These are phyloP conservation scores for Ophioninae sp. DNA, from an alignment of 2,888 invertebrate species.

Conservation along the genomic window DNA sequence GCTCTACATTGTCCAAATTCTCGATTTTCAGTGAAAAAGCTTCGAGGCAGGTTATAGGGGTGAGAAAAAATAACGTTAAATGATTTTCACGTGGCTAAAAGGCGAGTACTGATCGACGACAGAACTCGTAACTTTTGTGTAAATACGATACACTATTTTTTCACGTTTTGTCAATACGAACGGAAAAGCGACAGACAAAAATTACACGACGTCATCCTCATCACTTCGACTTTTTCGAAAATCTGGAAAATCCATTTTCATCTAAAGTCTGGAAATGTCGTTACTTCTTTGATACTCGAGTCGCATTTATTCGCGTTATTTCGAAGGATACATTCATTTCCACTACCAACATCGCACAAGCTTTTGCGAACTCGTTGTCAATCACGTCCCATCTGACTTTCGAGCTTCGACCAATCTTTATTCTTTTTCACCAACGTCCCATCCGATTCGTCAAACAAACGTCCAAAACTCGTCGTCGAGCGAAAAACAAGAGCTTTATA, in stretches of 20 bases:
- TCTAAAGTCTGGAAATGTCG: neutral
- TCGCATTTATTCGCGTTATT: constrained; percentile 22
- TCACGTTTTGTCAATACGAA: constrained; percentile 55
- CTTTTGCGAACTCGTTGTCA: constrained; percentile 37
- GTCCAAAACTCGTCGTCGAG: neutral
- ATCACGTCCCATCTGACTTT: too few relatives aligned
- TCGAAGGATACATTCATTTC: constrained; percentile 25
- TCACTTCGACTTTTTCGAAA: constrained; percentile 3
- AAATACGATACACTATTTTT: constrained; percentile 58
- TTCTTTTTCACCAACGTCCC: neutral
- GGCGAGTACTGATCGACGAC: constrained; percentile 23
- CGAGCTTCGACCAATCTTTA: too few relatives aligned
- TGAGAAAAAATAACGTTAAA: constrained; percentile 26
- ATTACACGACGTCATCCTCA: constrained; percentile 23
- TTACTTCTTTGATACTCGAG: neutral
- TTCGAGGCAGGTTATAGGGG: neutral
- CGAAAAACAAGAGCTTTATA: neutral
- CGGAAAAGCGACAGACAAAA: constrained; percentile 17
- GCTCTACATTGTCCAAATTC: neutral
- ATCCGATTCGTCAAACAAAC: neutral
- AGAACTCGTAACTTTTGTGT: constrained; percentile 57
- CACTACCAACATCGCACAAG: constrained; percentile 54
- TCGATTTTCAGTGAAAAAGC: constrained; percentile 5
- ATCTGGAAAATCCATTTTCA: constrained; percentile 8
- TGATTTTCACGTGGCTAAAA: constrained; percentile 15